A percentile compares a stretch with the other conserved stretches of the same genome.
phyloP scores from a whole-genome alignment of 2,888 invertebrate species.

The Epinotia brunnichana region DNA sequence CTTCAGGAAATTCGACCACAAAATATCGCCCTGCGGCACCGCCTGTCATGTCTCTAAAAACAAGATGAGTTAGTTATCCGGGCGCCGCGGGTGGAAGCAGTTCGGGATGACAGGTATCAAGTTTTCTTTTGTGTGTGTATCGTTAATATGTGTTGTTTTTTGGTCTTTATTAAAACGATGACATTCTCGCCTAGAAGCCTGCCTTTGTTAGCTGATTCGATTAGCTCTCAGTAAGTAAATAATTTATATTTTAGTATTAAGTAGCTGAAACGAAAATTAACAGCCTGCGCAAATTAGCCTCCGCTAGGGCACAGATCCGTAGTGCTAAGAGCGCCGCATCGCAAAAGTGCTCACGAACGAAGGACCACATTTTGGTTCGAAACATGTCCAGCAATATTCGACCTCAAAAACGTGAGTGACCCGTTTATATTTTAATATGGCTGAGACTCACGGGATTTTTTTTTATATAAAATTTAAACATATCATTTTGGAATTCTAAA shows the following conservation, averaged over 20 bases:
- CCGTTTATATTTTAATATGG: too few species aligned
- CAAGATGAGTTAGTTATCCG: not conserved
- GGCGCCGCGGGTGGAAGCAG: slow-evolving; percentile 8
- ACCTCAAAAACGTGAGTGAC: too few species aligned
- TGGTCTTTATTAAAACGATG: not conserved
- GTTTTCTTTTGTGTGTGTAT: slow-evolving; percentile 18
- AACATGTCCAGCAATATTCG: too few species aligned
- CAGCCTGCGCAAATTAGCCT: too few species aligned
- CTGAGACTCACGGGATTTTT: too few species aligned
- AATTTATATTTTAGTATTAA: not conserved
- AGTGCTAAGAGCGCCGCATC: too few species aligned
- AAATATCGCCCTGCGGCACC: slow-evolving; percentile 14
- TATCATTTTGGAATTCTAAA: too few species aligned
- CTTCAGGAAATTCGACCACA: not conserved
- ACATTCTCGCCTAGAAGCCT: not conserved
- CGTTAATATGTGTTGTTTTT: not conserved
- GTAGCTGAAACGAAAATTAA: too few species aligned
- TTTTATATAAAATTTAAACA: too few species aligned
- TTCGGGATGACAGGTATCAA: slow-evolving; percentile 29
- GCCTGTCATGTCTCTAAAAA: slow-evolving; percentile 17
- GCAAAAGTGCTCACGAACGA: too few species aligned
- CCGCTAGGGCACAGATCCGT: too few species aligned
- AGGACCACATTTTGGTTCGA: too few species aligned
- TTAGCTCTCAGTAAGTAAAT: not conserved
- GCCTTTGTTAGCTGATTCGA: not conserved